Percentiles rank a stretch among this genome's conserved stretches.
Evolutionary conservation across 1,140 invertebrate species (phyloP).

Genomic region (Bactericera cockerelli): DNA sequence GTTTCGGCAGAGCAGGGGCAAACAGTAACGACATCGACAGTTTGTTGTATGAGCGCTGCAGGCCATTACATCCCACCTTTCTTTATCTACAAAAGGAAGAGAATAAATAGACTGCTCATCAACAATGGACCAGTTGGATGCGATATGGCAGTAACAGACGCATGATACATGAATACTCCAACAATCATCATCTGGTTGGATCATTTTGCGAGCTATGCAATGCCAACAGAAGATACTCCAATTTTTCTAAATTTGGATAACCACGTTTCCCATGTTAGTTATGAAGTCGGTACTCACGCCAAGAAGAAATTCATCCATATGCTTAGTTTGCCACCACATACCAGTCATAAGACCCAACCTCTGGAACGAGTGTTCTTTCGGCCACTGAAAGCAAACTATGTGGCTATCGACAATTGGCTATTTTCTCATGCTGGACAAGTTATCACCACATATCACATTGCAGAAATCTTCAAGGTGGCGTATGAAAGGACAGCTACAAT

Average conservation of each 20-base stretch:
- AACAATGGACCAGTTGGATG: constrained; percentile 25
- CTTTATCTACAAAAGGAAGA: constrained; percentile 28
- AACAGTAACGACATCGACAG: constrained; percentile 25
- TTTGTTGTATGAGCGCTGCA: constrained; percentile 23
- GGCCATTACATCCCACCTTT: constrained; percentile 26
- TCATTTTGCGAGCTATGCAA: constrained; percentile 22
- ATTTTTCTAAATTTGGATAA: constrained; percentile 25
- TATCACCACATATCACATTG: constrained; percentile 26
- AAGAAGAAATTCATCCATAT: constrained; percentile 22
- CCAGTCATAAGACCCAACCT: constrained; percentile 24
- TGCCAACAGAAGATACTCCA: constrained; percentile 17
- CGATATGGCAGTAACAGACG: constrained; percentile 10
- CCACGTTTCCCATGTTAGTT: constrained; percentile 19
- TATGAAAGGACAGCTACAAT: constrained; percentile 18
- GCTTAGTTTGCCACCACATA: constrained; percentile 26
- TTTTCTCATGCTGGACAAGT: constrained; percentile 23
- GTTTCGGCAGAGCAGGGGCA: constrained; percentile 28
- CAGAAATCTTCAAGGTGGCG: constrained; percentile 23
- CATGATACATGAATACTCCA: constrained; percentile 19
- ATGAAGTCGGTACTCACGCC: constrained; percentile 10
- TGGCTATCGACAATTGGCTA: constrained; percentile 25
- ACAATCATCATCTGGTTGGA: constrained; percentile 27
- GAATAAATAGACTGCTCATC: constrained; percentile 21
- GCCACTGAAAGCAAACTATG: constrained; percentile 26
- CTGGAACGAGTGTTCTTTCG: constrained; percentile 29